phyloP scores from a whole-genome alignment of 1,140 invertebrate species.

The Anastrepha obliqua region DNA sequence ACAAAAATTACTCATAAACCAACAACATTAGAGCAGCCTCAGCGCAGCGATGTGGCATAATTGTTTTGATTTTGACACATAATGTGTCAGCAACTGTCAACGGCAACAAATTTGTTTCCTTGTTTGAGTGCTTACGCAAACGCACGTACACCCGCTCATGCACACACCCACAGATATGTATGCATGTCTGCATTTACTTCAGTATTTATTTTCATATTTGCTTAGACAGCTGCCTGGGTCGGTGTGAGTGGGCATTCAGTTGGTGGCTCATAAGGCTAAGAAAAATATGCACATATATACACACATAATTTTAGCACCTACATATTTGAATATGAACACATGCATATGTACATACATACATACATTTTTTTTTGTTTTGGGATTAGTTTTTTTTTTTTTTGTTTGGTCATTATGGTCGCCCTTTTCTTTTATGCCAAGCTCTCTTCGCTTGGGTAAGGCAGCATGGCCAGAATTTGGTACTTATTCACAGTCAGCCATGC shows the following conservation, averaged over 20 bases:
- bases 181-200: background rate
- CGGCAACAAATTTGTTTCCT: background rate
- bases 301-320: too few relatives aligned
- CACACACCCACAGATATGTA: background rate
- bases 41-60: background rate
- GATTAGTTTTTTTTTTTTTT: background rate
- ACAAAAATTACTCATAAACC: background rate
- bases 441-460: background rate
- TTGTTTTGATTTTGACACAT: slow-evolving; percentile 6
- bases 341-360: background rate
- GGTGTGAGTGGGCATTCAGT: background rate
- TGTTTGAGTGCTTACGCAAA: background rate
- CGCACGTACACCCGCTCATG: background rate
- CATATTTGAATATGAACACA: too few relatives aligned
- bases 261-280: background rate
- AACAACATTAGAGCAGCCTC: background rate
- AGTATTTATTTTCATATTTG: background rate
- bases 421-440: background rate
- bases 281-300: background rate
- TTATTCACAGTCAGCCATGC: too few relatives aligned
- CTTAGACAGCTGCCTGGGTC: background rate
- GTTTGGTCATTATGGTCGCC: background rate
- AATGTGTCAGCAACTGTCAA: slow-evolving; percentile 21
- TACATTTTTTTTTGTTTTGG: background rate
- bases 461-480: background rate